Conservation (phyloP, 1,140 invertebrate genomes). For the Aricia agestis region DNA sequence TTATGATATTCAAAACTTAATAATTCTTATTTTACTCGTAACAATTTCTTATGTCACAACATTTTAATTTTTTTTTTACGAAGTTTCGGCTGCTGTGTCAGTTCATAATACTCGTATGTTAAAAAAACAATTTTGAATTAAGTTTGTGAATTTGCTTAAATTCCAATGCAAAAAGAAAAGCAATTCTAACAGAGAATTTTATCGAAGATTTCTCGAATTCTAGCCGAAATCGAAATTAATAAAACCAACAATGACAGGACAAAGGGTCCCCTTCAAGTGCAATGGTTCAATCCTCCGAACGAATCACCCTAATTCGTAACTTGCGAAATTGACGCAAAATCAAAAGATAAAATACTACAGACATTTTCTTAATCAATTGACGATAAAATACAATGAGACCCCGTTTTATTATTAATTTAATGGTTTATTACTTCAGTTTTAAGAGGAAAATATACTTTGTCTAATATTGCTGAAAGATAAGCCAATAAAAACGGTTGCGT, state of each 20-base stretch:
- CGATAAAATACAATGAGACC: neutral
- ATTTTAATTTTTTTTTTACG: no score
- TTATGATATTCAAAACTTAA: neutral
- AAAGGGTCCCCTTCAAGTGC: slow-evolving; percentile 6
- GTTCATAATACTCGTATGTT: no score
- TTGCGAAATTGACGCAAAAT: neutral
- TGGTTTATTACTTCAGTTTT: no score
- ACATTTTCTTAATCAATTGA: neutral
- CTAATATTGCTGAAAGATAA: no score
- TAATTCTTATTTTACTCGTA: no score
- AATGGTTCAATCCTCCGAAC: slow-evolving; percentile 11
- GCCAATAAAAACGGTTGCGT: no score
- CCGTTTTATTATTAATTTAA: neutral
- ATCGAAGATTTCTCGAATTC: neutral
- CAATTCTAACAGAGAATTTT: slow-evolving; percentile 3
- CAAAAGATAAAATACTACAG: slow-evolving; percentile 7
- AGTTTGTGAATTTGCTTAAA: neutral
- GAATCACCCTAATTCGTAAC: slow-evolving; percentile 5
- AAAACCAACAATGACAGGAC: slow-evolving; percentile 11
- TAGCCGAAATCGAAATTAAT: neutral
- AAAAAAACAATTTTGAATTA: no score
- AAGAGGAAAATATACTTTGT: no score
- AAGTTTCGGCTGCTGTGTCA: no score
- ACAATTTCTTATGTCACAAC: no score
- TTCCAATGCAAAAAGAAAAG: neutral